Conservation (phyloP, 2,113 vertebrate genomes). For the Gracilinanus agilis region DNA sequence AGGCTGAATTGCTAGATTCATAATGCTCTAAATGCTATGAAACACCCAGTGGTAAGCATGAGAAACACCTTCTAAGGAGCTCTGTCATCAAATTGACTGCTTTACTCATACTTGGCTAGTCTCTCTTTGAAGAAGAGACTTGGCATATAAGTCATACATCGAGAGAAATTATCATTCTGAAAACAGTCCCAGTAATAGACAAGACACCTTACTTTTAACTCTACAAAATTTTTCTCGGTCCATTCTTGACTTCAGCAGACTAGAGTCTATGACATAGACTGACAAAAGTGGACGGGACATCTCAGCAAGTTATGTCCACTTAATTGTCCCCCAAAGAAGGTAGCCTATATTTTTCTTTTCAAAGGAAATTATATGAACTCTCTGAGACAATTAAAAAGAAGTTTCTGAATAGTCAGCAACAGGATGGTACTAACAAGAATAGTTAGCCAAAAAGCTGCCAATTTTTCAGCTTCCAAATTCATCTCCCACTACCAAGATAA, state of each 20-base stretch:
- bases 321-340: neutral
- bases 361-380: neutral
- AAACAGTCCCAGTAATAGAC: neutral
- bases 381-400: neutral
- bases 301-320: neutral
- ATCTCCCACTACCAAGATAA: neutral
- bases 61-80: neutral
- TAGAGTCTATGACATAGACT: neutral
- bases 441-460: neutral
- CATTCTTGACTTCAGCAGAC: neutral
- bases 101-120: neutral
- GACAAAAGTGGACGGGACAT: neutral
- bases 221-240: neutral
- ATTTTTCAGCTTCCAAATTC: neutral
- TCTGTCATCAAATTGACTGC: neutral
- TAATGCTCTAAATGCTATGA: neutral
- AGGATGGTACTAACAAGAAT: neutral
- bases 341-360: neutral
- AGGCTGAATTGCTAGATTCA: neutral
- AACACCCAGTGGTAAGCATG: neutral
- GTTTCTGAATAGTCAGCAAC: neutral
- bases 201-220: neutral
- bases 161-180: neutral
- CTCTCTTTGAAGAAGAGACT: neutral
- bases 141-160: neutral